Evolutionary conservation across 2,113 vertebrate genomes (phyloP), one percentile per base, ranked within the genome.

Genomic region (Nibea albiflora): DNA sequence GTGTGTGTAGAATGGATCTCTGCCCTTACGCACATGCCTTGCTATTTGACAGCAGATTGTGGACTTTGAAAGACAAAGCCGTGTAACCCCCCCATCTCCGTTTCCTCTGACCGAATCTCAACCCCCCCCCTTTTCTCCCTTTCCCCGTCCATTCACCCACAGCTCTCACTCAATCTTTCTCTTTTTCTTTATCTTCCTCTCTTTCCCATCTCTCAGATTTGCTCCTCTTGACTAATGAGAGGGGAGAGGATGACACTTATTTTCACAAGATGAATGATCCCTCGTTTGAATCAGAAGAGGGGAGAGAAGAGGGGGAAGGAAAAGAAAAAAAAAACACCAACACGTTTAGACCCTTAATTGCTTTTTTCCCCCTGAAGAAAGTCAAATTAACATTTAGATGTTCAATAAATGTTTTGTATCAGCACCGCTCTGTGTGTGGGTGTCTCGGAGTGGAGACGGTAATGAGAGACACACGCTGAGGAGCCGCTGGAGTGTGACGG

Each of bases 371-470:
- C 61, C 67, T 50, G 78, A 83, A 86, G 73, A 92, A 89, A 88
- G 66, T 88, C 78, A 89, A 90, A 93, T 93, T 86, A 91, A 92
- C 84, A 90, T 92, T 93, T 89, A 88, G 66, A 88, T 91, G 80
- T 88, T 88, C 67, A 82, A 61, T 89, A 78, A 84, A 78, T 90
- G 76, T 80, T 88, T 70, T 73, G 79, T 77, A 56, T 74, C n/a
- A 12, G 42, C 22, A 53, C 56, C 76, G 28, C 24, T 77, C 60
- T 3, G n/a, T 49, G 63, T 39, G 60, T 64, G 61, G 56, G 24
- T 68, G 71, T 78, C 54, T 73, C 58, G 35, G 22, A 68, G 61
- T 47, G 46, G 7, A 68, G 80, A 68, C 11, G 3, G 80, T 89
- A 88, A 93, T 90, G 85, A 91, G 86, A 89, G 74, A 85, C 76